A percentile compares a stretch with the other conserved stretches of the same genome.
phyloP scores from a whole-genome alignment of 37 sponge, comb jelly and placozoan genomes.

The Tethya wilhelma region DNA sequence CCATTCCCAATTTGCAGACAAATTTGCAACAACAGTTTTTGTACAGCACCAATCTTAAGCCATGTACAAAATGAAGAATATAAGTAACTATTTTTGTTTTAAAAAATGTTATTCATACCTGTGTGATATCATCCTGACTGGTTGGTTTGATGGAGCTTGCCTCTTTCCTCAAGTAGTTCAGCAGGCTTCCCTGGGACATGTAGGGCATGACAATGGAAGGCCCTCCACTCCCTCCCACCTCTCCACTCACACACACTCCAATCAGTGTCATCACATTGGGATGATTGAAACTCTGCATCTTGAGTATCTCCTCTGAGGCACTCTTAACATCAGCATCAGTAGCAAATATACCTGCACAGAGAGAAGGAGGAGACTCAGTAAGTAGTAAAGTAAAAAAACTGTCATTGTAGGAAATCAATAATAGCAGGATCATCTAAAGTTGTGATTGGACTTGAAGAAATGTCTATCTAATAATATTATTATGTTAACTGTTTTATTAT shows the following conservation, averaged over 20 bases:
- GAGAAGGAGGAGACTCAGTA: not conserved
- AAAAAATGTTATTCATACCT: not conserved
- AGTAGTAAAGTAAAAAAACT: too few relatives aligned
- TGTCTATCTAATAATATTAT: not conserved
- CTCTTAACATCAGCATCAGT: not conserved
- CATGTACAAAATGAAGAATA: not conserved
- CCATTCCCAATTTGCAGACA: too few relatives aligned
- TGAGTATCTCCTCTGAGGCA: slow-evolving; percentile 1
- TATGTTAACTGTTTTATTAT: too few relatives aligned
- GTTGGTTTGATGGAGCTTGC: not conserved
- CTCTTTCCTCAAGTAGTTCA: slow-evolving; percentile 11
- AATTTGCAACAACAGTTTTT: too few relatives aligned
- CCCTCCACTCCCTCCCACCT: not conserved
- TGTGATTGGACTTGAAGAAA: too few relatives aligned
- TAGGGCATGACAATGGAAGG: slow-evolving; percentile 17
- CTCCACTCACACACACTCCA: slow-evolving; percentile 17
- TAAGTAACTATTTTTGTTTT: too few relatives aligned
- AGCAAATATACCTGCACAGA: not conserved
- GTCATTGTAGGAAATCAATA: too few relatives aligned
- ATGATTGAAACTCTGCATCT: slow-evolving; percentile 6
- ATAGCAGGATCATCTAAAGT: too few relatives aligned
- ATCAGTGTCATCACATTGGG: slow-evolving; percentile 34
- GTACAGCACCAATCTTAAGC: too few relatives aligned
- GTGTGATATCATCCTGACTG: not conserved
- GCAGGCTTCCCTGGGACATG: slow-evolving; percentile 13